Evolutionary conservation across 1,140 invertebrate species (phyloP), one percentile per base, ranked within the genome.

Genomic region (Melitaea cinxia): DNA sequence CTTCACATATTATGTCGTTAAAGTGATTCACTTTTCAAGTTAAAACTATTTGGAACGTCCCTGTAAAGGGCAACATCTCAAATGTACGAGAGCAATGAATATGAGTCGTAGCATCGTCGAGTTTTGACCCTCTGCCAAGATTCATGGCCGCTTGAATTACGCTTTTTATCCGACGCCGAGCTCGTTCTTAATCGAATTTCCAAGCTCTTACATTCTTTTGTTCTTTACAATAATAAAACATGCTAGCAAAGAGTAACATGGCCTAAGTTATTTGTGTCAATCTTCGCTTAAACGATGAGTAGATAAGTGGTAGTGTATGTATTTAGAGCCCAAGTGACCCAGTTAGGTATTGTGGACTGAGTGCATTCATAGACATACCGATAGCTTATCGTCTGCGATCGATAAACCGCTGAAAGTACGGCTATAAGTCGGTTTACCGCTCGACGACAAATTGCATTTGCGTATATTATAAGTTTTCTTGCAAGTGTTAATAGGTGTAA

Each of bases 341-440:
- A 86, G 77, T 85, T 88, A 62, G 67, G 65, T 47, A 68, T 70
- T 72, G 58, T 70, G 47, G 63, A 35, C 60, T 23, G 64, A 70
- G 56, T 68, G 74, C 60, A 70, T 65, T 72, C 65, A 68, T 66
- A 66, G 57, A 72, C 65, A 69, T 33, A 59, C 65, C 69, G 85
- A 88, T 88, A 86, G 68, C 69, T 76, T 86, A 86, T 88, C 79
- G 61, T 47, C 50, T 52, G 30, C 78, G 76, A 88, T 86, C 85
- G 70, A 88, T 86, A 78, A 76, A 79, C 61, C 70, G 79, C 78
- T 80, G 64, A 63, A 75, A 65, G 63, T 65, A 54, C 60, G 17
- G 35, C n/a, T n/a, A 28, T 26, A 57, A 57, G 35, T 42, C 15
- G 28, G n/a, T 37, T 19, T 26, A 57, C 26, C 39, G 21, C 52